These are phyloP conservation scores for Drosophila repleta DNA, from an alignment of 1,140 invertebrate species.

Conservation along the genomic window DNA sequence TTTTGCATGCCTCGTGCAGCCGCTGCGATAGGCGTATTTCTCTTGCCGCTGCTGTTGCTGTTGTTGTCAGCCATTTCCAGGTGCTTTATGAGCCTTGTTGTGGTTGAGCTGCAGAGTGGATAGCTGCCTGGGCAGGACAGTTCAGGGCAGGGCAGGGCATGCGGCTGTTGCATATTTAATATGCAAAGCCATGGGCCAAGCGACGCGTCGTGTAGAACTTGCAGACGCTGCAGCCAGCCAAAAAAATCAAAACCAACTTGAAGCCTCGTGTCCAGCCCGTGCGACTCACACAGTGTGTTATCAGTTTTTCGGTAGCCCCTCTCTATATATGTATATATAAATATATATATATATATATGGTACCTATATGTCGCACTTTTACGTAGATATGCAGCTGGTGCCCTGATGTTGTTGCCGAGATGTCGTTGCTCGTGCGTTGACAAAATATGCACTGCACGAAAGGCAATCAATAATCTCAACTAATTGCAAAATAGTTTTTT, in stretches of 20 bases:
- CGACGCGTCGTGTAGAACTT: slow-evolving; percentile 45
- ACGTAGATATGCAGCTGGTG: slow-evolving; percentile 8
- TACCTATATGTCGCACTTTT: slow-evolving; percentile 10
- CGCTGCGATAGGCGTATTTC: slow-evolving; percentile 31
- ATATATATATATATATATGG: not conserved
- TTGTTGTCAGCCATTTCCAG: slow-evolving; percentile 58
- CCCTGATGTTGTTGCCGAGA: slow-evolving; percentile 15
- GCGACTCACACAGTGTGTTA: slow-evolving; percentile 60
- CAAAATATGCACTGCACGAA: slow-evolving; percentile 48
- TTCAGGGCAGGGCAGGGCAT: no score
- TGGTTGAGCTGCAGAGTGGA: slow-evolving; percentile 43
- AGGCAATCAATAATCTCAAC: no score
- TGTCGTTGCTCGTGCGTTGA: slow-evolving; percentile 42
- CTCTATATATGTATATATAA: not conserved
- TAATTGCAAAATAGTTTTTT: no score
- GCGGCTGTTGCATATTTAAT: slow-evolving; percentile 78
- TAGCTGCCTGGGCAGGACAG: slow-evolving; percentile 11
- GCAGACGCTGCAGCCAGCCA: slow-evolving; percentile 34
- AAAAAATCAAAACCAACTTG: slow-evolving; percentile 14
- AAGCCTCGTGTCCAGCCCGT: slow-evolving; percentile 32
- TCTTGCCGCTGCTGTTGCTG: slow-evolving; percentile 27
- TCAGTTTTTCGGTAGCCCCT: slow-evolving; percentile 55
- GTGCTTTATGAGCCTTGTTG: slow-evolving; percentile 77
- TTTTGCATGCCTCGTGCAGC: slow-evolving; percentile 57
- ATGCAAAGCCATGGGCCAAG: slow-evolving; percentile 73